Percentiles rank a stretch among this genome's conserved stretches.
Conservation (phyloP, 2,113 vertebrate genomes). For the Lasiurus borealis region DNA sequence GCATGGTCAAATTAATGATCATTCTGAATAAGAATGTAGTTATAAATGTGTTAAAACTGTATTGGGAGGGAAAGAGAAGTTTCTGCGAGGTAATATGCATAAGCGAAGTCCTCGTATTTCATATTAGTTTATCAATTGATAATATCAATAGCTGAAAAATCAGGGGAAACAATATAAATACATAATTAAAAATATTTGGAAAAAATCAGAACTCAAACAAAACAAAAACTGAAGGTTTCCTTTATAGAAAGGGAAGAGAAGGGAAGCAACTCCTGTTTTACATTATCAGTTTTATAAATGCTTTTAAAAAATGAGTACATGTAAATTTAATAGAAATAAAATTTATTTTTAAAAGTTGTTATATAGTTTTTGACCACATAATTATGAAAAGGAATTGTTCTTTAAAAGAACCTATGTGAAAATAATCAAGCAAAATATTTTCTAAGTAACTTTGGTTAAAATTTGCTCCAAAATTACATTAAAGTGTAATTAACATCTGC, state of each 20-base stretch:
- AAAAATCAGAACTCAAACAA: background rate
- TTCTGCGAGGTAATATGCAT: background rate
- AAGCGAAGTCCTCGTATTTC: background rate
- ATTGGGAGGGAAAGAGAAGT: background rate
- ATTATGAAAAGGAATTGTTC: background rate
- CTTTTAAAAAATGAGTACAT: background rate
- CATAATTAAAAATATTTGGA: background rate
- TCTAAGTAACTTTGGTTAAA: conserved; percentile 40
- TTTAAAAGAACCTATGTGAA: background rate
- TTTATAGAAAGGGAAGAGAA: background rate
- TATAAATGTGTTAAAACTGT: conserved; percentile 22
- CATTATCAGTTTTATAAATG: background rate
- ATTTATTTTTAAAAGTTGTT: background rate
- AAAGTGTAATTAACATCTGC: background rate
- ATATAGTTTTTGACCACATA: background rate
- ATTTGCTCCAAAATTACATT: background rate
- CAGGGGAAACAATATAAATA: background rate
- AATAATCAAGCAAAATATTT: background rate
- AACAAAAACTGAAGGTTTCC: background rate
- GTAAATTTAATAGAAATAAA: conserved; percentile 33
- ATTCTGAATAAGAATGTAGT: background rate
- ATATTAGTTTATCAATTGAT: background rate
- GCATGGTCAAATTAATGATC: background rate
- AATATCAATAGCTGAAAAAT: background rate
- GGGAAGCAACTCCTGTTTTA: background rate